A percentile compares a stretch with the other conserved stretches of the same genome.
Conservation (phyloP, 2,113 vertebrate genomes). For the Paracanthobrama guichenoti region DNA sequence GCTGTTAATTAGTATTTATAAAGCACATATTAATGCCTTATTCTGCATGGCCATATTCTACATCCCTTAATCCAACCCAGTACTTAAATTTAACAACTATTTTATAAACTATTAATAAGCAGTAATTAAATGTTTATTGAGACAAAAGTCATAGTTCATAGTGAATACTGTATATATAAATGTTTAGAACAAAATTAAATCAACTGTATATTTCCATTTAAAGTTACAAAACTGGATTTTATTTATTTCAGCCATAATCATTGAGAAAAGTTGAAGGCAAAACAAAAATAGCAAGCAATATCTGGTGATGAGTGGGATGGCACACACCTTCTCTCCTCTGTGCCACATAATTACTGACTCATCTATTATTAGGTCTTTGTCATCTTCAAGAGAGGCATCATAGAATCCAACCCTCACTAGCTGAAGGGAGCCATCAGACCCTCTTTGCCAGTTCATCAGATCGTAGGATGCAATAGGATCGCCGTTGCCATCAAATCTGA, state of each 20-base stretch:
- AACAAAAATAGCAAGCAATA: conserved; percentile 57
- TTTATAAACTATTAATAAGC: too few relatives aligned
- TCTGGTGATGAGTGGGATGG: conserved; percentile 42
- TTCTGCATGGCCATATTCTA: too few relatives aligned
- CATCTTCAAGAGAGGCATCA: conserved; percentile 63
- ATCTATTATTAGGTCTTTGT: conserved; percentile 66
- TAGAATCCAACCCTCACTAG: conserved; percentile 72
- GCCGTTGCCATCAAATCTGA: conserved; percentile 73
- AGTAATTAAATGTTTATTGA: too few relatives aligned
- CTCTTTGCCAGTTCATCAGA: conserved; percentile 74
- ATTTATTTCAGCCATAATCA: conserved; percentile 50
- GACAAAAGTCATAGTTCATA: too few relatives aligned
- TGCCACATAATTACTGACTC: conserved; percentile 69
- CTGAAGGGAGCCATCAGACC: conserved; percentile 61
- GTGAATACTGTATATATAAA: too few relatives aligned
- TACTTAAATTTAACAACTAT: too few relatives aligned
- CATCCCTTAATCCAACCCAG: too few relatives aligned
- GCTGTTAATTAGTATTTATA: too few relatives aligned
- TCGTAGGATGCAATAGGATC: conserved; percentile 76
- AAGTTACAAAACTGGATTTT: conserved; percentile 27
- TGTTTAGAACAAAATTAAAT: not conserved
- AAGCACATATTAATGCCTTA: too few relatives aligned
- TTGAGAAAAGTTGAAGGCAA: conserved; percentile 56
- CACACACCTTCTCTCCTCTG: conserved; percentile 70
- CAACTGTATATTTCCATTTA: conserved; percentile 18